Evolutionary conservation across 2,113 vertebrate species (phyloP), one percentile per base, ranked within the genome.

Genomic region (Cyanoliseus patagonus): DNA sequence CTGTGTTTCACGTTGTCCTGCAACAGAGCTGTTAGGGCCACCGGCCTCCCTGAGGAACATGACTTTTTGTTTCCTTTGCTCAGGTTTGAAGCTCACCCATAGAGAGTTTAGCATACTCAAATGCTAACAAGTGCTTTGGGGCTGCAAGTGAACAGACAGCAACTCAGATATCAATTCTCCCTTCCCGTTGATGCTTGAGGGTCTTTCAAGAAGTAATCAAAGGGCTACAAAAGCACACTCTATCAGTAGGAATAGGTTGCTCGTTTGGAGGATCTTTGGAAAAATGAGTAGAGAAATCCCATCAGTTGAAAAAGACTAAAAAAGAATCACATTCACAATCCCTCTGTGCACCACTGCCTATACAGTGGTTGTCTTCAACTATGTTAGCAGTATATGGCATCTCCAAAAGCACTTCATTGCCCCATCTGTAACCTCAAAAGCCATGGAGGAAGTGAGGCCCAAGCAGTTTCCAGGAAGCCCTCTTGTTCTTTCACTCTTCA

Each of bases 31-130:
- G 17, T 3, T 15, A 55, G 52, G 28, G 19, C 13, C 13, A 33
- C 10, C 2, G 14, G 3, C 47, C 6, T 6, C 10, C 4, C 20
- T 19, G 6, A 15, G 17, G 7, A 72, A 18, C 13, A 2, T 22
- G 19, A 11, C 15, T 74, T 80, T 63, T 75, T 41, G 13, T 64
- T 61, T 86, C 25, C 28, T 73, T 76, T 6, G 7, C 41, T 67
- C 20, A 46, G 10, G 35, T 25, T 39, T 5, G 27, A 88, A 86
- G 23, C 11, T 88, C 11, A 24, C 8, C 23, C 17, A 3, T 1
- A 20, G 16, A 8, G 11, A 23, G 3, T 49, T 91, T 44, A 57
- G 14, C 46, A 13, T 23, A 11, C 11, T 39, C 15, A 39, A 51
- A 70, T 17, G 22, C 3, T 51, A 18, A 67, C 39, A 79, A 55